Base-by-base conservation (phyloP, 2,797 vertebrate genomes). In the Hemibagrus guttatus region DNA sequence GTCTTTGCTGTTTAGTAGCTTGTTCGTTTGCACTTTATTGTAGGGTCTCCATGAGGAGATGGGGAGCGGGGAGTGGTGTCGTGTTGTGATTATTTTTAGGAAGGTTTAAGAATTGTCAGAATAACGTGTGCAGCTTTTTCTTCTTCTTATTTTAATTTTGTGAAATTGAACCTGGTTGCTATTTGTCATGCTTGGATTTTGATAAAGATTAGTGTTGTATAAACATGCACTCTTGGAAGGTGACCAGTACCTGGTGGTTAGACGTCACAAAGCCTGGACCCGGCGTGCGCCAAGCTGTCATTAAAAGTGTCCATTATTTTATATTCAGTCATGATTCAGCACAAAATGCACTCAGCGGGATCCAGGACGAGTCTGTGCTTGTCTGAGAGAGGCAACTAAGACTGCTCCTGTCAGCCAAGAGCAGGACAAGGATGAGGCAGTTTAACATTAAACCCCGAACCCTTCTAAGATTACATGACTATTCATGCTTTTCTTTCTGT, bases 21-120 rank as follows among this genome's bases (percentile, higher is more conserved):
- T 90, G 89, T 90, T 84, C 91, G 89, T 90, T 94, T 95, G 94
- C 94, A 95, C 94, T 95, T 95, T 95, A 95, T 42, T 81, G 28
- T 76, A 54, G 35, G 59, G n/a, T 86, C n/a, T 4, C 26, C 2
- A 0, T 23, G 39, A 39, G 75, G 54, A 39, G 35, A 4, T 2
- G n/a, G 14, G 16, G 49, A 14, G 16, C n/a, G 35, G 4, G 35
- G 35, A 39, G 35, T 4, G 35, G 35, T 39, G 35, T 39, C 4
- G 35, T 39, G 35, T 39, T 39, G 35, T 39, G 35, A 39, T 39
- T 39, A 39, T 39, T 80, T n/a, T 21, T 52, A 42, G 26, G 26
- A 28, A 16, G 26, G 46, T n/a, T 58, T 42, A 3, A 8, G 46
- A 19, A 16, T 39, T 64, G 39, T 64, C 26, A n/a, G 26, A 64